Conservation (phyloP, 2,113 vertebrate species). For the Chascanopsetta lugubris region DNA sequence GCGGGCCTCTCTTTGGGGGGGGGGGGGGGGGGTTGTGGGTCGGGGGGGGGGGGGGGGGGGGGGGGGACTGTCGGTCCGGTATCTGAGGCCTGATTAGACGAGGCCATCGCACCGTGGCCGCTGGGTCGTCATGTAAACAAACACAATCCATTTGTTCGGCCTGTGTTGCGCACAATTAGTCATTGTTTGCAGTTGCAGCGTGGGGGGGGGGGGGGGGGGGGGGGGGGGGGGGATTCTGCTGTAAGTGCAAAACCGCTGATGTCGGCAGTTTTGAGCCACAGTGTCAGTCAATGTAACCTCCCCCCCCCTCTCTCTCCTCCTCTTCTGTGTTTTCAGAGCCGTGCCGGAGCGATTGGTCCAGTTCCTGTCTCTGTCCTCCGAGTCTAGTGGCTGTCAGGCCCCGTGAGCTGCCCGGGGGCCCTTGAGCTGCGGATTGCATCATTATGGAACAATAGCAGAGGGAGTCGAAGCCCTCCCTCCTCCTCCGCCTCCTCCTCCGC, state of each 20-base stretch:
- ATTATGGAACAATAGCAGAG: conserved; percentile 48
- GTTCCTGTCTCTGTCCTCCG: conserved; percentile 17
- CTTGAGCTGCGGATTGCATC: conserved; percentile 22
- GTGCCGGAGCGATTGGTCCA: conserved; percentile 20
- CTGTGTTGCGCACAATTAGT: conserved; percentile 27
- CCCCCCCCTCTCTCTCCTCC: conserved; percentile 9
- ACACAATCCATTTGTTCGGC: conserved; percentile 48
- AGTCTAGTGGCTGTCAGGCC: conserved; percentile 11
- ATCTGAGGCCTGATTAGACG: conserved; percentile 43
- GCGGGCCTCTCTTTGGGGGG: conserved; percentile 22
- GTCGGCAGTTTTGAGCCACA: conserved; percentile 27
- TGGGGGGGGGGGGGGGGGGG: too few species aligned
- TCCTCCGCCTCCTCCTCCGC: conserved; percentile 16
- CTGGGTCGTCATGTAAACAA: conserved; percentile 56
- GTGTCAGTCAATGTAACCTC: conserved; percentile 22
- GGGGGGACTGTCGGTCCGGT: too few species aligned
- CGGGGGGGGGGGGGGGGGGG: too few species aligned
- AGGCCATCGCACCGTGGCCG: conserved; percentile 47
- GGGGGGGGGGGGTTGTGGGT: too few species aligned
- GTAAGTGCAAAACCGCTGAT: conserved; percentile 24
- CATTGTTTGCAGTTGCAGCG: conserved; percentile 60
- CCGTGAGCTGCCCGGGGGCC: conserved; percentile 8
- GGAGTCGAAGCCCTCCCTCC: conserved; percentile 39
- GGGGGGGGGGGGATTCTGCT: conserved; percentile 1
- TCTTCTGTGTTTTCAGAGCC: conserved; percentile 47